phyloP scores from a whole-genome alignment of 1,140 invertebrate genomes.

The Mya arenaria region DNA sequence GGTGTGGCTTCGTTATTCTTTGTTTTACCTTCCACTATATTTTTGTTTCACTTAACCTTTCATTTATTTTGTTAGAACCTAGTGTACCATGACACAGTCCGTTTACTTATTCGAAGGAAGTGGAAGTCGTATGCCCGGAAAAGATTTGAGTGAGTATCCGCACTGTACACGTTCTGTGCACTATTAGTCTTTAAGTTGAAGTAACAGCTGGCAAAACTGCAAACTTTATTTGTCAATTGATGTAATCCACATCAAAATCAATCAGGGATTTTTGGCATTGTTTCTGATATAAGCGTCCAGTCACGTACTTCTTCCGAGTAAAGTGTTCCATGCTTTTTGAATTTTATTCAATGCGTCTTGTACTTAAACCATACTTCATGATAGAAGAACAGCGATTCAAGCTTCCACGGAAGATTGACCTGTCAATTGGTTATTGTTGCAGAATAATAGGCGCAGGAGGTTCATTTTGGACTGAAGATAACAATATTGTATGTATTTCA shows the following conservation, averaged over 20 bases:
- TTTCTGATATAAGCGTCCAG: no score
- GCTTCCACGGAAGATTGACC: background rate
- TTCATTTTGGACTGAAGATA: background rate
- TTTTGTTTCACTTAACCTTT: background rate
- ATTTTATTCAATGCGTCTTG: no score
- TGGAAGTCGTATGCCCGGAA: conserved; percentile 73
- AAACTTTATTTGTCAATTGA: background rate
- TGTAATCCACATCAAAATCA: background rate
- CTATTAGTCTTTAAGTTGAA: background rate
- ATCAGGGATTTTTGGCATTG: background rate
- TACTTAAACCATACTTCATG: no score
- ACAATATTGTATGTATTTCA: background rate
- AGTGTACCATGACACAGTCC: conserved; percentile 69
- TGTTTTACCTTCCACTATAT: background rate
- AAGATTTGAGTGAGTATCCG: conserved; percentile 71
- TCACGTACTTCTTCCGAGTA: no score
- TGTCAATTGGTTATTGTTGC: background rate
- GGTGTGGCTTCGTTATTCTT: no score
- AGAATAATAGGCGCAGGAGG: background rate
- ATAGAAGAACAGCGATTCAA: background rate
- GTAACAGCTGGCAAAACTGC: background rate
- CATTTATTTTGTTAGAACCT: conserved; percentile 62
- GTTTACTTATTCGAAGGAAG: conserved; percentile 70
- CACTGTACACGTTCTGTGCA: background rate
- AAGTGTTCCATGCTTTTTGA: no score